Evolutionary conservation across 2,113 vertebrate genomes (phyloP).

Genomic region (Scartelaos histophorus): DNA sequence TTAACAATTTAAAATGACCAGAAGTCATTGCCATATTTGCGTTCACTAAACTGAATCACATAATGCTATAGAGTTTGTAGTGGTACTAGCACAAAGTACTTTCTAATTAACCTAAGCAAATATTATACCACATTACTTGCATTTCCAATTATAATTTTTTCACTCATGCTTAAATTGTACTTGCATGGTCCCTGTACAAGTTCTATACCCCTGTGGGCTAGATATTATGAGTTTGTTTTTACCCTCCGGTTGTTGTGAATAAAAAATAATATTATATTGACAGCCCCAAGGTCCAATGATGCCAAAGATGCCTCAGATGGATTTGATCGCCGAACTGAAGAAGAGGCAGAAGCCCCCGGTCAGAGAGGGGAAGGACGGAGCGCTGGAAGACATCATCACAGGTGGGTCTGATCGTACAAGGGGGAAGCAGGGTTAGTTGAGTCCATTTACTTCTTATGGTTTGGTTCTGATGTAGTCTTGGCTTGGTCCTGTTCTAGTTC

Average conservation of each 20-base stretch:
- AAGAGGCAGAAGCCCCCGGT: conserved; percentile 93
- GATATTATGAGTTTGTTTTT: background rate
- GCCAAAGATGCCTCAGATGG: conserved; percentile 88
- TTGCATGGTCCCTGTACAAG: too few species aligned
- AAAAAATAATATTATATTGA: background rate
- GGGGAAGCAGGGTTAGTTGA: background rate
- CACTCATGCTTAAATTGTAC: background rate
- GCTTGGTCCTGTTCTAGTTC: background rate
- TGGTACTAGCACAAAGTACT: too few species aligned
- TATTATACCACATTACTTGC: too few species aligned
- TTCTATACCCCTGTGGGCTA: too few species aligned
- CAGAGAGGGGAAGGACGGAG: conserved; percentile 90
- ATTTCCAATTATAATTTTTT: too few species aligned
- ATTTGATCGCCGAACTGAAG: conserved; percentile 95
- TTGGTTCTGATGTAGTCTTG: too few species aligned
- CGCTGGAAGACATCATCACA: conserved; percentile 97
- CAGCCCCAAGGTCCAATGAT: conserved; percentile 73
- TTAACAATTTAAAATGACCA: too few species aligned
- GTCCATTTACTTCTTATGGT: background rate
- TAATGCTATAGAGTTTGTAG: too few species aligned
- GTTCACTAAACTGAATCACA: too few species aligned
- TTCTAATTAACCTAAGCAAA: too few species aligned
- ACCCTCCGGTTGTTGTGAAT: background rate
- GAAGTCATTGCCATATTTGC: too few species aligned
- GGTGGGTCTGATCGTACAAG: conserved; percentile 63